Evolutionary conservation across 2,797 vertebrate genomes (phyloP).

Genomic region (Propithecus perrieri): DNA sequence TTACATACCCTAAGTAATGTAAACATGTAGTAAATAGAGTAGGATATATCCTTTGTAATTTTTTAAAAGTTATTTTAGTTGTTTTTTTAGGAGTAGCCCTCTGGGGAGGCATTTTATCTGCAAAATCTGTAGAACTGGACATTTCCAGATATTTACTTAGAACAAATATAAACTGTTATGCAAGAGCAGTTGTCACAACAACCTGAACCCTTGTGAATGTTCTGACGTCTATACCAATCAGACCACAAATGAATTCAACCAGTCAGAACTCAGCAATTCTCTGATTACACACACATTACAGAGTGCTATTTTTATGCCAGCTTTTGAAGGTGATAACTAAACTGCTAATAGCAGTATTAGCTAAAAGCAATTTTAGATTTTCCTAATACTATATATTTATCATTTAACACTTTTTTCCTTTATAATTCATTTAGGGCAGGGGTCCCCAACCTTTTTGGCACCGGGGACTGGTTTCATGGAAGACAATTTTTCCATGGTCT

Average conservation of each 20-base stretch:
- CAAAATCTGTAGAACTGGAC: conserved; percentile 18
- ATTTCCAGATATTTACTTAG: conserved; percentile 62
- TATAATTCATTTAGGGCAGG: neutral
- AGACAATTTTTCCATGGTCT: no score
- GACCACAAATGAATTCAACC: conserved; percentile 18
- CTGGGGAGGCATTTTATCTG: neutral
- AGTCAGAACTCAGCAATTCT: conserved; percentile 19
- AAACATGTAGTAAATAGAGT: neutral
- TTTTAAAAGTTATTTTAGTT: conserved; percentile 35
- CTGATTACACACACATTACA: neutral
- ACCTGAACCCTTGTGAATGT: conserved; percentile 16
- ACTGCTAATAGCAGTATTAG: neutral
- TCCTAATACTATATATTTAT: neutral
- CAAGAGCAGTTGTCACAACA: conserved; percentile 59
- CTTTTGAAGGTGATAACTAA: conserved; percentile 5
- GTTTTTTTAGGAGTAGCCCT: conserved; percentile 37
- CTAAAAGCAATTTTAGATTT: conserved; percentile 2
- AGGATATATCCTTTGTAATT: neutral
- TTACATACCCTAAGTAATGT: neutral
- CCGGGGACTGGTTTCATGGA: no score
- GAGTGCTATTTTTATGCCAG: neutral
- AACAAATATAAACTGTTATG: conserved; percentile 49
- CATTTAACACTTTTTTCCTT: neutral
- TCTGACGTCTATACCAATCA: conserved; percentile 40
- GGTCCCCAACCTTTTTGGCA: neutral